Percentiles rank a stretch among this genome's conserved stretches.
These are phyloP conservation scores for Tridacna crocea DNA, from an alignment of 2,888 invertebrate species.

Conservation along the genomic window DNA sequence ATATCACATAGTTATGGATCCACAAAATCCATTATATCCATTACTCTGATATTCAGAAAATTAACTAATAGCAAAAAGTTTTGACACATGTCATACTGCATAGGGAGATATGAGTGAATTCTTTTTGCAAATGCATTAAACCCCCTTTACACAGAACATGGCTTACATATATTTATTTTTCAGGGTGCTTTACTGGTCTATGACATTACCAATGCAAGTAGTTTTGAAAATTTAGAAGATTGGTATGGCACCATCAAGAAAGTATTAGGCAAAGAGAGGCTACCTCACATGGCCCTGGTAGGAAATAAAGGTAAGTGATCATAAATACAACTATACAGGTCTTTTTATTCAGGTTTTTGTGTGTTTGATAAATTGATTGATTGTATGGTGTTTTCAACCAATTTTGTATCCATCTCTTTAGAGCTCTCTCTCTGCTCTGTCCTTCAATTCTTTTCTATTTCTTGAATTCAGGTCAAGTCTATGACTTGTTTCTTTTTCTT, in stretches of 20 bases:
- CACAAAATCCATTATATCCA: too few species aligned
- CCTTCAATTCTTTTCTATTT: too few species aligned
- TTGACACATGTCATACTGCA: too few species aligned
- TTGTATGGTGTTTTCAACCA: neutral
- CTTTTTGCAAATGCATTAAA: too few species aligned
- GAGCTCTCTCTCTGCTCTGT: too few species aligned
- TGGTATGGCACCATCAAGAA: conserved; percentile 88
- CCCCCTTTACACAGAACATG: too few species aligned
- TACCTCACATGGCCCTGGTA: conserved; percentile 85
- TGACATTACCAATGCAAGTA: conserved; percentile 92
- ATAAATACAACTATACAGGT: neutral
- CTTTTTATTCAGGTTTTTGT: neutral
- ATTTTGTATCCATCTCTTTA: too few species aligned
- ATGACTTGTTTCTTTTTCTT: neutral
- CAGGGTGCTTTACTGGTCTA: conserved; percentile 93
- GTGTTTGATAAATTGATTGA: too few species aligned
- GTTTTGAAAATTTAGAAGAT: conserved; percentile 90
- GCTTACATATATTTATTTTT: neutral
- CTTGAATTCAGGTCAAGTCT: neutral
- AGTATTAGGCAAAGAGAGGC: conserved; percentile 80
- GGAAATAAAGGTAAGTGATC: conserved; percentile 85
- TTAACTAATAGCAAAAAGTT: too few species aligned
- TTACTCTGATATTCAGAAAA: too few species aligned
- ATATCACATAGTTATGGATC: too few species aligned
- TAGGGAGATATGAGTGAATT: too few species aligned